These are phyloP conservation scores for Gerosis bhagava DNA, from an alignment of 2,888 invertebrate species.

Conservation along the genomic window DNA sequence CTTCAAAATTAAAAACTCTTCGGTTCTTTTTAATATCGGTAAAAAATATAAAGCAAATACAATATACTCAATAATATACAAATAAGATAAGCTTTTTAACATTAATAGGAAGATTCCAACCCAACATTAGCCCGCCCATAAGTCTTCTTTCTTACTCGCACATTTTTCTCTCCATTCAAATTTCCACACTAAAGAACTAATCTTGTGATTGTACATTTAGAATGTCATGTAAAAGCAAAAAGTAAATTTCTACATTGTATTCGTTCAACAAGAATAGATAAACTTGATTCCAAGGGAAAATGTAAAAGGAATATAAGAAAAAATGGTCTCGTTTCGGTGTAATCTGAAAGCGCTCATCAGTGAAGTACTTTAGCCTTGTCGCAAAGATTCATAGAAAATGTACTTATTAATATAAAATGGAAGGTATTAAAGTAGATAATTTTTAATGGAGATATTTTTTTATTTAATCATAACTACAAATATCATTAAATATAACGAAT, in stretches of 20 bases:
- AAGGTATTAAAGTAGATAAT: too few relatives aligned
- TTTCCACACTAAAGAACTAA: conserved; percentile 10
- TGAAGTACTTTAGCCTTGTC: conserved; percentile 15
- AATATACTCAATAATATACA: too few relatives aligned
- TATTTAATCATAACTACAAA: too few relatives aligned
- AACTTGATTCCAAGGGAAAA: conserved; percentile 8
- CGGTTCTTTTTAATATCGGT: too few relatives aligned
- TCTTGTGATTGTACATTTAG: background rate
- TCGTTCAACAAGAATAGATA: conserved; percentile 4
- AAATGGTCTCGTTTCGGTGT: conserved; percentile 10
- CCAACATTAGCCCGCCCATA: conserved; percentile 2
- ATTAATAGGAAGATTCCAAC: background rate
- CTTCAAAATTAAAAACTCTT: too few relatives aligned
- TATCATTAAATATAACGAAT: too few relatives aligned
- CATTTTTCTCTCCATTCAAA: conserved; percentile 8
- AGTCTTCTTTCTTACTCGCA: conserved; percentile 1
- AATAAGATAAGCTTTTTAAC: too few relatives aligned
- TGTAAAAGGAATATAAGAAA: conserved; percentile 12
- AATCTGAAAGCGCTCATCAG: conserved; percentile 20
- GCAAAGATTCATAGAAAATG: conserved; percentile 5
- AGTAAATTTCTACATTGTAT: background rate
- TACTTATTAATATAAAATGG: too few relatives aligned
- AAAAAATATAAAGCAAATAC: too few relatives aligned
- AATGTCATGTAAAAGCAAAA: conserved; percentile 3
- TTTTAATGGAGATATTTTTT: too few relatives aligned